Conservation (phyloP, 2,888 invertebrate genomes). For the Pilophorus perplexus region DNA sequence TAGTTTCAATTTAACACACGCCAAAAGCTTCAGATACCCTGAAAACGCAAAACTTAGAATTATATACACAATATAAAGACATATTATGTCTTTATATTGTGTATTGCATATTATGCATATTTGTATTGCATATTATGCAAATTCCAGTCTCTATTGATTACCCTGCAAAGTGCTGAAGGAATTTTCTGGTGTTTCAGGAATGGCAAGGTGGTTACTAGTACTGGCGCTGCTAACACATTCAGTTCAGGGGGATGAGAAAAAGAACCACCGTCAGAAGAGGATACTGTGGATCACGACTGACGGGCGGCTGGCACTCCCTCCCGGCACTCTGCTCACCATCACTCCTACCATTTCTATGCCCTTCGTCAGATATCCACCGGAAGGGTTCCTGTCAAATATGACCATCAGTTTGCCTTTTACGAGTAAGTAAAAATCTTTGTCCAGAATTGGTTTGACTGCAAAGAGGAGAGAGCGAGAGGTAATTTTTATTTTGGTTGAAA, state of each 20-base stretch:
- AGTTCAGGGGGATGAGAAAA: constrained; percentile 23
- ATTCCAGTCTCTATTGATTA: no score
- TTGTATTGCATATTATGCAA: no score
- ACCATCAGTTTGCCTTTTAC: constrained; percentile 80
- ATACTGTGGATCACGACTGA: constrained; percentile 83
- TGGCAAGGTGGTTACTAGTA: constrained; percentile 43
- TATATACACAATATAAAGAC: no score
- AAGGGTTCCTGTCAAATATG: constrained; percentile 80
- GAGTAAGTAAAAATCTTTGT: no score
- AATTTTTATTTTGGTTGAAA: no score
- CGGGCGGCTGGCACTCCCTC: constrained; percentile 77
- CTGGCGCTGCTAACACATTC: constrained; percentile 16
- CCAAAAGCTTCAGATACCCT: no score
- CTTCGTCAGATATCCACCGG: constrained; percentile 78
- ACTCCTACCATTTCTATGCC: constrained; percentile 79
- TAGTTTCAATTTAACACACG: no score
- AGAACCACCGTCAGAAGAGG: constrained; percentile 72
- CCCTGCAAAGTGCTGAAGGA: no score
- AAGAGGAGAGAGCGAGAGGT: neutral
- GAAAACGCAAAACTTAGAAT: no score
- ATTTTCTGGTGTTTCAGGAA: constrained; percentile 37
- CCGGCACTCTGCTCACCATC: constrained; percentile 75
- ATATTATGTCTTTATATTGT: no score
- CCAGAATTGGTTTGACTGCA: neutral
- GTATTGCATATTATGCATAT: no score